phyloP scores from a whole-genome alignment of 2,797 vertebrate genomes.

The Etheostoma perlongum region DNA sequence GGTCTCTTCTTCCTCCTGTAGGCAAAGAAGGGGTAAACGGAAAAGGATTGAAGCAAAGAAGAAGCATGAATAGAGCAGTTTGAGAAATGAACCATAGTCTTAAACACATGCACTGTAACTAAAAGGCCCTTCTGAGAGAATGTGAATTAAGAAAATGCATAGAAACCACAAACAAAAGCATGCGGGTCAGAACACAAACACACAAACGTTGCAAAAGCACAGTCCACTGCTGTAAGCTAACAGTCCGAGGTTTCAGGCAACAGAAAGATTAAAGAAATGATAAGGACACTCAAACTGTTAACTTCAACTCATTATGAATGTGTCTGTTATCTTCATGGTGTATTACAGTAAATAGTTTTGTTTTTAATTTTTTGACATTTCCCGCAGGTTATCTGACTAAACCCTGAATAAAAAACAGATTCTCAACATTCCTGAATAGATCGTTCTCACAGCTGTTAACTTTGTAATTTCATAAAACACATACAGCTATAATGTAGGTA shows the following conservation, averaged over 20 bases:
- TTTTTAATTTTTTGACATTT: neutral
- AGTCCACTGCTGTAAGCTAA: conserved; percentile 15
- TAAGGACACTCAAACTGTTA: neutral
- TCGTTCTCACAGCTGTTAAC: neutral
- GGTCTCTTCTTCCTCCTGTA: conserved; percentile 86
- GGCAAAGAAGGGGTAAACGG: conserved; percentile 74
- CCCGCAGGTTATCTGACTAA: neutral
- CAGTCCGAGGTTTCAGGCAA: neutral
- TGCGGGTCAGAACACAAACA: conserved; percentile 52
- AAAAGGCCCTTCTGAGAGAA: conserved; percentile 69
- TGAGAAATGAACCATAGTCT: conserved; percentile 26
- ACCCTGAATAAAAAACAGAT: neutral
- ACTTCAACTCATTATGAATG: neutral
- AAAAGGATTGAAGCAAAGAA: conserved; percentile 62
- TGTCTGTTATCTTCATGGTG: neutral
- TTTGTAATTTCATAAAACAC: neutral
- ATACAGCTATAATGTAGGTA: neutral
- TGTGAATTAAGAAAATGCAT: conserved; percentile 39
- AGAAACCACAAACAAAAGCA: conserved; percentile 40
- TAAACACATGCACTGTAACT: conserved; percentile 11
- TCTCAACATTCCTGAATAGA: neutral
- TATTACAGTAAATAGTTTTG: neutral
- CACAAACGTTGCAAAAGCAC: conserved; percentile 29
- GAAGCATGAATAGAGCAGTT: conserved; percentile 25
- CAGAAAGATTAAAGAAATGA: neutral